Percentiles rank a stretch among this genome's conserved stretches.
These are phyloP conservation scores for Himalopsyche anomala DNA, from an alignment of 2,888 invertebrate genomes.

Conservation along the genomic window DNA sequence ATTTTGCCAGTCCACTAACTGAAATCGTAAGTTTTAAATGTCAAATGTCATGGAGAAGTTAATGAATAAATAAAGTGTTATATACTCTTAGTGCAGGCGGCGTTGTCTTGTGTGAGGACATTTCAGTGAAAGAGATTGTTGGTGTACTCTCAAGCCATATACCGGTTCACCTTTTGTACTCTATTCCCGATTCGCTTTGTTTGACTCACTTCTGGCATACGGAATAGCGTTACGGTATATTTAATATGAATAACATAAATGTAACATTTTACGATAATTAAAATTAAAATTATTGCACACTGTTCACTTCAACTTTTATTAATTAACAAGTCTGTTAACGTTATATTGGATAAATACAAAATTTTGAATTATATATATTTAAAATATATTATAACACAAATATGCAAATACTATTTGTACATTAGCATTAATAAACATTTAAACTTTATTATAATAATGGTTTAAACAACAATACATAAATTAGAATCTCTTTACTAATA, in stretches of 20 bases:
- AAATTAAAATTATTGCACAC: no score
- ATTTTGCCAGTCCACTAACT: no score
- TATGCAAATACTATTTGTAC: no score
- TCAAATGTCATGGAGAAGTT: constrained; percentile 3
- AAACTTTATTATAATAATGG: no score
- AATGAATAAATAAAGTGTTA: not conserved
- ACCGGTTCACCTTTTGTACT: constrained; percentile 34
- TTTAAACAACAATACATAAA: no score
- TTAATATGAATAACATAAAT: not conserved
- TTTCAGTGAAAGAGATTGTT: constrained; percentile 18
- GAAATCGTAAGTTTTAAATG: not conserved
- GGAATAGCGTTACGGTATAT: constrained; percentile 12
- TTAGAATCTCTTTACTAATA: no score
- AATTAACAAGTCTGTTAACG: no score
- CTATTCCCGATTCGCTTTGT: constrained; percentile 8
- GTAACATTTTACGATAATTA: not conserved
- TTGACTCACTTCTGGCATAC: not conserved
- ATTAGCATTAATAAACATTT: no score
- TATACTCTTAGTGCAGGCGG: not conserved
- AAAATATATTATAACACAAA: no score
- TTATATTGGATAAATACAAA: no score
- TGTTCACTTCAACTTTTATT: no score
- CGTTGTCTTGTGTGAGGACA: not conserved
- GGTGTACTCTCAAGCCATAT: not conserved
- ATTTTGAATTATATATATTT: no score